A percentile compares a stretch with the other conserved stretches of the same genome.
Evolutionary conservation across 2,888 invertebrate genomes (phyloP).

Genomic region (Megamerina dolium): DNA sequence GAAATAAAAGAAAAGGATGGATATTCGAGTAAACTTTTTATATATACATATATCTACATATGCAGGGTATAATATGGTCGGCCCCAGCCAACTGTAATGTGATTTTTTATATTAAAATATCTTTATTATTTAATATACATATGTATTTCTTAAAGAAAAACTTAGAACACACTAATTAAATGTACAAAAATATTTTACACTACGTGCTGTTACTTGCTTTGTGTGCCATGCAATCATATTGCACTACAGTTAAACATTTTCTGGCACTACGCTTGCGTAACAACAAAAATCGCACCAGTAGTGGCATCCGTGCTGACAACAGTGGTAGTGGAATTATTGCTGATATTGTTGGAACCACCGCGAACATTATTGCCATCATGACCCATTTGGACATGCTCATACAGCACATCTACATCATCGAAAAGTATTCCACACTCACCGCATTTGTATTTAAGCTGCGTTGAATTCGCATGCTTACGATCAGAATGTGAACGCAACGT

Average conservation of each 20-base stretch:
- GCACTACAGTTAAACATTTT: background rate
- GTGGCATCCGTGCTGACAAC: slow-evolving; percentile 9
- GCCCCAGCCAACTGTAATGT: no score
- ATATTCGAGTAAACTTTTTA: no score
- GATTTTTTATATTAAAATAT: no score
- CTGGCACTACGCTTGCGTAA: slow-evolving; percentile 38
- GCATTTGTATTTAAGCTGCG: slow-evolving; percentile 50
- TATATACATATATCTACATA: no score
- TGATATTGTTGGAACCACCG: background rate
- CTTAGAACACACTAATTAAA: no score
- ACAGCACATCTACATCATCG: slow-evolving; percentile 56
- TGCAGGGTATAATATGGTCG: no score
- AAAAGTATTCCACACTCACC: slow-evolving; percentile 56
- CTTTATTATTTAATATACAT: no score
- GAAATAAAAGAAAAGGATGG: no score
- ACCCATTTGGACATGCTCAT: slow-evolving; percentile 49
- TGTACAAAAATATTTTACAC: no score
- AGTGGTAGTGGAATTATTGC: slow-evolving; percentile 9
- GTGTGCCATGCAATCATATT: no score
- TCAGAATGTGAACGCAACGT: slow-evolving; percentile 44
- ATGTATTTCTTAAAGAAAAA: no score
- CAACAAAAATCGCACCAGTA: slow-evolving; percentile 39
- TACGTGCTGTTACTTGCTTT: no score
- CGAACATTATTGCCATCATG: slow-evolving; percentile 28
- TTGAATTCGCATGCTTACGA: slow-evolving; percentile 40